Percentiles rank a stretch among this genome's conserved stretches.
Evolutionary conservation across 2,113 vertebrate genomes (phyloP).

Genomic region (Heterocephalus glaber): DNA sequence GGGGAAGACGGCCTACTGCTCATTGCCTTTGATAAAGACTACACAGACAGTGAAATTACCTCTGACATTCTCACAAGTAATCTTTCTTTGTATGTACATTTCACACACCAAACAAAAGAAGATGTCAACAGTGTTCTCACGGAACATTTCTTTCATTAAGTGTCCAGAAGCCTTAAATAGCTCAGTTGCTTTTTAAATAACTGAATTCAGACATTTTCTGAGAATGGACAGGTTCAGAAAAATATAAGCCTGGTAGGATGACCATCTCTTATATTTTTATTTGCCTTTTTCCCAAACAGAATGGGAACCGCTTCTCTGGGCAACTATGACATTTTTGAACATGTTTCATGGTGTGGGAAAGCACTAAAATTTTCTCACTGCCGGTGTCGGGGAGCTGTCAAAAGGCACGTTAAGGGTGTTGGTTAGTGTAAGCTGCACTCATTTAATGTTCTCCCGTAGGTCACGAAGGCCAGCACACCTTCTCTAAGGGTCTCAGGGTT

Average conservation of each 20-base stretch:
- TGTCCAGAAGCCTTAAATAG: neutral
- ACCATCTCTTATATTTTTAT: neutral
- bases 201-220: neutral
- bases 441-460: neutral
- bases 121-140: neutral
- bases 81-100: neutral
- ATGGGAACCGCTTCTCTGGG: neutral
- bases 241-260: neutral
- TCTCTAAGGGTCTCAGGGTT: neutral
- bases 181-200: neutral
- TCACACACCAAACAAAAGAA: conserved; percentile 25
- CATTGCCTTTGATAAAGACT: conserved; percentile 51
- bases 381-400: neutral
- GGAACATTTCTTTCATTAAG: neutral
- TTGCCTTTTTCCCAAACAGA: neutral
- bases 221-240: neutral
- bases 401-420: neutral
- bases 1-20: neutral
- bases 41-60: neutral
- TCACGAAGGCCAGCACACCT: neutral
- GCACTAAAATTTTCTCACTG: neutral
- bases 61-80: neutral
- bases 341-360: neutral
- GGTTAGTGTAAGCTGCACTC: neutral
- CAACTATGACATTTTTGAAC: neutral